Conservation (phyloP, 2,888 invertebrate genomes). For the Dolomedes plantarius region DNA sequence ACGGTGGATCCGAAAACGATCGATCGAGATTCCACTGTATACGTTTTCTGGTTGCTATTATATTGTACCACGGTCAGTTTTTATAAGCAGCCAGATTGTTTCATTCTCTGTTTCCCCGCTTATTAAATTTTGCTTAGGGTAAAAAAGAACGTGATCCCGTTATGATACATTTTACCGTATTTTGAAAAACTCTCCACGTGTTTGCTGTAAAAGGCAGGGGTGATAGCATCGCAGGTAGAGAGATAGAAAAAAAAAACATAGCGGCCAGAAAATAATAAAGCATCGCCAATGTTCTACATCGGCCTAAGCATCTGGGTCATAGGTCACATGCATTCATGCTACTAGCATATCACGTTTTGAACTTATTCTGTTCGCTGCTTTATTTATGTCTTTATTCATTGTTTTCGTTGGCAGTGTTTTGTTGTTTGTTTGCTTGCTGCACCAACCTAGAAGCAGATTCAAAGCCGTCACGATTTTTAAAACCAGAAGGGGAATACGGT, state of each 20-base stretch:
- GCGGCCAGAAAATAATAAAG: not conserved
- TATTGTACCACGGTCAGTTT: too few species aligned
- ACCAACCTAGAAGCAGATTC: constrained; percentile 29
- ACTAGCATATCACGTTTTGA: constrained; percentile 19
- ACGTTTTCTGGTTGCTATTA: too few species aligned
- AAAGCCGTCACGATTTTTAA: constrained; percentile 23
- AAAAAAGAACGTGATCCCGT: too few species aligned
- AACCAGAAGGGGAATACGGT: not conserved
- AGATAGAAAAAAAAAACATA: not conserved
- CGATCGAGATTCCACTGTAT: too few species aligned
- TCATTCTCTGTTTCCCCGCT: too few species aligned
- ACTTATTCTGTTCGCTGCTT: constrained; percentile 18
- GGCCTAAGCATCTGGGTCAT: constrained; percentile 24
- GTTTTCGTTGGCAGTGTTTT: not conserved
- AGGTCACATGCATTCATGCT: constrained; percentile 21
- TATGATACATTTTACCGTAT: too few species aligned
- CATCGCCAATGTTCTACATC: constrained; percentile 6
- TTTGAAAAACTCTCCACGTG: too few species aligned
- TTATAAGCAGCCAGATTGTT: too few species aligned
- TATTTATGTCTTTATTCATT: constrained; percentile 34
- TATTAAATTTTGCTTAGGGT: too few species aligned
- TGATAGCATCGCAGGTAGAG: too few species aligned
- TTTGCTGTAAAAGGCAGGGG: too few species aligned
- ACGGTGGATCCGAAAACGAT: too few species aligned
- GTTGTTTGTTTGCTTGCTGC: constrained; percentile 7